These are phyloP conservation scores for Oligia fasciuncula DNA, from an alignment of 2,888 invertebrate species.

Conservation along the genomic window DNA sequence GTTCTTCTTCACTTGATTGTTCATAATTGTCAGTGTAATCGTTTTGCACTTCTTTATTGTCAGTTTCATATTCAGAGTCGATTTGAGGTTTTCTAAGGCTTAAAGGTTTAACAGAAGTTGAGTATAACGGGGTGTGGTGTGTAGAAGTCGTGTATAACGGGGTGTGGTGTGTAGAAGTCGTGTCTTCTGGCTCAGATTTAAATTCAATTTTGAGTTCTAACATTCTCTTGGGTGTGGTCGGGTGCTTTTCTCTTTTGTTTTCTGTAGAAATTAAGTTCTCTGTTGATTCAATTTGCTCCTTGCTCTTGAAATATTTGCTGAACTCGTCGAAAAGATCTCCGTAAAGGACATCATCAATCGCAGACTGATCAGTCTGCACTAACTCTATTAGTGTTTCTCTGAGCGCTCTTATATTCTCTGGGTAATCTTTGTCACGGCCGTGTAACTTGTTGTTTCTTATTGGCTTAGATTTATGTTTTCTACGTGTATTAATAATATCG, in stretches of 20 bases:
- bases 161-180: not conserved
- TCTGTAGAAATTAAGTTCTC: not conserved
- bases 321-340: constrained; percentile 34
- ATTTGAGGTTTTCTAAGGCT: not conserved
- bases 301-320: constrained; percentile 6
- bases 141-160: not conserved
- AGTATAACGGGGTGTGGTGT: not conserved
- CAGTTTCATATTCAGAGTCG: constrained; percentile 6
- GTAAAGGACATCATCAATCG: constrained; percentile 40
- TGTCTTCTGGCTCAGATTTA: not conserved
- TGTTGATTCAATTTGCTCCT: not conserved
- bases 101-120: not conserved
- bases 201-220: constrained; percentile 13
- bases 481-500: constrained; percentile 13
- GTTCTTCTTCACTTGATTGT: constrained; percentile 14
- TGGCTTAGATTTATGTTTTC: constrained; percentile 2
- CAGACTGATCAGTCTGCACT: not conserved
- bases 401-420: constrained; percentile 18
- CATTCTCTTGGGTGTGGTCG: not conserved
- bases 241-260: not conserved
- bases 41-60: not conserved
- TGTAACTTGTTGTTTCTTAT: not conserved
- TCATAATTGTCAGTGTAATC: constrained; percentile 52
- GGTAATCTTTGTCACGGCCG: not conserved
- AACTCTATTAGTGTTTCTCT: constrained; percentile 25